Base-by-base conservation (phyloP, 2,797 vertebrate species). In the Neosilurus hyrtlii region DNA sequence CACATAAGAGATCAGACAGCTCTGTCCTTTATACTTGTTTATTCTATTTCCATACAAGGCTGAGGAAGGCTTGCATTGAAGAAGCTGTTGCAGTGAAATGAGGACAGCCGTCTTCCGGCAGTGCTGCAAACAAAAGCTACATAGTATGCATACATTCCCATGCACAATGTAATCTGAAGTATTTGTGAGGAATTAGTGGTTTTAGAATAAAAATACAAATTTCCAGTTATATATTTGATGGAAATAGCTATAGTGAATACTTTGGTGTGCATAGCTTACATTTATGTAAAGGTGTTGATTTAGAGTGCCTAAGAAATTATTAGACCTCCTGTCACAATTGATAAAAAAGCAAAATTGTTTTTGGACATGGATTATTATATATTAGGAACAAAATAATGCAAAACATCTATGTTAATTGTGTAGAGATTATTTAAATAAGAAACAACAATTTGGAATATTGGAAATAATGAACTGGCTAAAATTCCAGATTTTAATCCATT, bases 1-100 rank as follows among this genome's bases (percentile, higher is more conserved):
- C 65, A 82, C 81, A 49, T 35, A n/a, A 72, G 80, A 85, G 65
- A 78, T 82, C 59, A 63, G 57, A 56, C 24, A 26, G 74, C 62
- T 84, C 56, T 76, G 30, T 76, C 72, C 63, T 49, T 9, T 0
- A 66, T 85, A 57, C 79, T 51, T 63, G 79, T 67, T 56, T 82
- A 57, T 56, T 57, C 26, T 56, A 51, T 37, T 56, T 82, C 52
- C 24, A 62, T 12, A 43, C 7, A 74, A 82, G 54, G 8, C 57
- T 10, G 1, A 56, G 26, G 61, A 26, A 63, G n/a, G 67, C 67
- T 70, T 83, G 63, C 67, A 54, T 79, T 61, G 18, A 52, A 35
- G 62, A 82, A 56, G 80, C 26, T 66, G 65, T 66, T 70, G 10
- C 30, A 49, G 52, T 83, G 43, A 67, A 75, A 52, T 61, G 24